Conservation (phyloP, 2,888 invertebrate species). For the Ephialtes manifestator region DNA sequence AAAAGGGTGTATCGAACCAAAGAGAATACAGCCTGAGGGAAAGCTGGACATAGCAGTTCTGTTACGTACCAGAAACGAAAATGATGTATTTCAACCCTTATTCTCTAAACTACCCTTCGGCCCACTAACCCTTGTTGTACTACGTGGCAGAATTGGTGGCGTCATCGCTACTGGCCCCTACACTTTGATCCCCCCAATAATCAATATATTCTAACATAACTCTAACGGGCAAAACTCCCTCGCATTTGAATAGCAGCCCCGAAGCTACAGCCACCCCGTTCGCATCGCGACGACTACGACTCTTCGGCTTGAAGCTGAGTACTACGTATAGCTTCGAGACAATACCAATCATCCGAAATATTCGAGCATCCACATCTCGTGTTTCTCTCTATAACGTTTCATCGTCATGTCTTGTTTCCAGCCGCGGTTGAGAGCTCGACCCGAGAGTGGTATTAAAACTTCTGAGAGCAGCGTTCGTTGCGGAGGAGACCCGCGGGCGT, state of each 20-base stretch:
- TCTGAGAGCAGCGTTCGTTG: conserved; percentile 76
- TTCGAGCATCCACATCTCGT: conserved; percentile 71
- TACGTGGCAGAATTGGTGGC: conserved; percentile 77
- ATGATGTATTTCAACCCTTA: conserved; percentile 59
- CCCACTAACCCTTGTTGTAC: conserved; percentile 47
- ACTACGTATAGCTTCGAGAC: conserved; percentile 77
- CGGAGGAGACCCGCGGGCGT: conserved; percentile 75
- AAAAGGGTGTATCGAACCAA: background rate
- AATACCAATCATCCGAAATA: conserved; percentile 85
- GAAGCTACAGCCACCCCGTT: conserved; percentile 75
- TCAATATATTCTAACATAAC: conserved; percentile 86
- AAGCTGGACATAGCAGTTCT: conserved; percentile 14
- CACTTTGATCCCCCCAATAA: conserved; percentile 85
- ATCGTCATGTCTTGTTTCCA: conserved; percentile 72
- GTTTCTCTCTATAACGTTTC: conserved; percentile 52
- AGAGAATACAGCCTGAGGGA: background rate
- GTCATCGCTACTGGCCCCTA: conserved; percentile 80
- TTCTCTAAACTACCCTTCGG: conserved; percentile 57
- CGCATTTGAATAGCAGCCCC: conserved; percentile 83
- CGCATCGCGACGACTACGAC: conserved; percentile 59
- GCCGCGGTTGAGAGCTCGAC: conserved; percentile 69
- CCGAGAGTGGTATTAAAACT: conserved; percentile 84
- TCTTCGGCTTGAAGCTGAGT: conserved; percentile 37
- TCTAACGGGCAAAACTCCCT: conserved; percentile 84
- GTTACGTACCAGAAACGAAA: conserved; percentile 38